Percentiles rank a stretch among this genome's conserved stretches.
Conservation (phyloP, 2,888 invertebrate genomes). For the Timema cristinae region DNA sequence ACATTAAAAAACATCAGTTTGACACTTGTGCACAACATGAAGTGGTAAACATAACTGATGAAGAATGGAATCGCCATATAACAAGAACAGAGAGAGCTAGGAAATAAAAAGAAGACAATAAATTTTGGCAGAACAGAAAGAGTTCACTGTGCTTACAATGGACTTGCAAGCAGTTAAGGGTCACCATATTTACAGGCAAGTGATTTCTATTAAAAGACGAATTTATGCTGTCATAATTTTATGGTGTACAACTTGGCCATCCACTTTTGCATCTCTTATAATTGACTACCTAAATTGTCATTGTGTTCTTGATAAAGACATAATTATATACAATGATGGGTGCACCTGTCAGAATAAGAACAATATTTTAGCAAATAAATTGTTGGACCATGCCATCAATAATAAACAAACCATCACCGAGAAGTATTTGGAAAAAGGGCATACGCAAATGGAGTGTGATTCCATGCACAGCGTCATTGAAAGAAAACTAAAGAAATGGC, state of each 20-base stretch:
- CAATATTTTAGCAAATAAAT: neutral
- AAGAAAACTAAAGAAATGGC: too few species aligned
- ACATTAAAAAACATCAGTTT: neutral
- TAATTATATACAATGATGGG: neutral
- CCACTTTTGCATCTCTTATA: neutral
- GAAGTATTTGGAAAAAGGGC: constrained; percentile 1
- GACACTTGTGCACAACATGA: constrained; percentile 2
- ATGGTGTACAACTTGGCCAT: neutral
- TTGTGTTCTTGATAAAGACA: neutral
- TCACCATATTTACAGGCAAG: neutral
- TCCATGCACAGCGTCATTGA: too few species aligned
- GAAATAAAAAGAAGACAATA: too few species aligned
- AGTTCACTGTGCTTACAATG: too few species aligned
- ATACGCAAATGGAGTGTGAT: neutral
- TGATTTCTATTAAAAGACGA: neutral
- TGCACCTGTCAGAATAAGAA: neutral
- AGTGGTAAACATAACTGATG: constrained; percentile 6
- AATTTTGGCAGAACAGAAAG: too few species aligned
- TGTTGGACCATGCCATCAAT: too few species aligned
- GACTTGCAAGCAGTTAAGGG: too few species aligned
- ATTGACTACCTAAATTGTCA: neutral
- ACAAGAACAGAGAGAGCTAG: too few species aligned
- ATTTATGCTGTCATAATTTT: neutral
- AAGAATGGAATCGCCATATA: neutral
- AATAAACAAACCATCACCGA: neutral